phyloP scores from a whole-genome alignment of 2,113 vertebrate species.

The Chloropsis cyanopogon region DNA sequence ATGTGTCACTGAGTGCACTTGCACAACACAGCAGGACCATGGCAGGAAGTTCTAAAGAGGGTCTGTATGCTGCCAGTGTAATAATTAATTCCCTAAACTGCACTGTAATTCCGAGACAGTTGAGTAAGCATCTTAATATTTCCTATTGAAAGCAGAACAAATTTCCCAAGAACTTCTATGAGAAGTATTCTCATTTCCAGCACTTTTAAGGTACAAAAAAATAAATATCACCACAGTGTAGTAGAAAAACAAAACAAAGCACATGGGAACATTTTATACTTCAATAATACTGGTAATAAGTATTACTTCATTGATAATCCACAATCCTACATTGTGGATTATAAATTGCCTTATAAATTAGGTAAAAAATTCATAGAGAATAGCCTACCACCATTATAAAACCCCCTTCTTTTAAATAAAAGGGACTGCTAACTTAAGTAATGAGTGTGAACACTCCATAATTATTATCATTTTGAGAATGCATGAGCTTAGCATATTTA shows the following conservation, averaged over 20 bases:
- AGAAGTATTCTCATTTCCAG: neutral
- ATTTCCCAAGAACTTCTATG: neutral
- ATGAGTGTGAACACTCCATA: neutral
- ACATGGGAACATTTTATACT: neutral
- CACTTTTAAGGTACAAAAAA: neutral
- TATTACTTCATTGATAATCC: neutral
- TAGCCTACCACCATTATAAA: neutral
- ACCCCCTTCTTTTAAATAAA: neutral
- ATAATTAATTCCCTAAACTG: neutral
- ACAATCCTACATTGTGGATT: neutral
- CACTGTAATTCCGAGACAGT: neutral
- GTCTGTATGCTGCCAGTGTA: neutral
- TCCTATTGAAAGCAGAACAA: neutral
- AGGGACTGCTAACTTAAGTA: neutral
- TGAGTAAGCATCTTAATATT: neutral
- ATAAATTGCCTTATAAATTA: neutral
- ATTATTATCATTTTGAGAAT: neutral
- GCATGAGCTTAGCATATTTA: neutral
- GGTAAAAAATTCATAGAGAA: neutral
- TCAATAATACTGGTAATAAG: neutral
- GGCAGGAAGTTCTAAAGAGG: neutral
- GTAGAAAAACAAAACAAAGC: neutral
- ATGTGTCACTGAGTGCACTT: neutral
- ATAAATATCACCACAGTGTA: neutral
- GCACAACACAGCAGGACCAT: neutral